Evolutionary conservation across 2,888 invertebrate genomes (phyloP).

Genomic region (Polydrusus cervinus): DNA sequence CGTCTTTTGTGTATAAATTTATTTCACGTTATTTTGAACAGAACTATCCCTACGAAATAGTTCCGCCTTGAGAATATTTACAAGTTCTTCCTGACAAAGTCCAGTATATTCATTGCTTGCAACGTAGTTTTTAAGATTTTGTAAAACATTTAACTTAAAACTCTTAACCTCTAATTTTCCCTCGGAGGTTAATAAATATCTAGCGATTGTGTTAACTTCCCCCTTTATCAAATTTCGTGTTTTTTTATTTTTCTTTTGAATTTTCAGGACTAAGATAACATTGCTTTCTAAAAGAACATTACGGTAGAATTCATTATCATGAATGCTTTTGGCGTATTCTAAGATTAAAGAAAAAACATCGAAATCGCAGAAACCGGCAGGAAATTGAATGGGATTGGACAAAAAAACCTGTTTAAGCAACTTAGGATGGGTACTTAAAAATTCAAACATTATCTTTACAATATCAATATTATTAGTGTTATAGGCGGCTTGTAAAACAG

Average conservation of each 20-base stretch:
- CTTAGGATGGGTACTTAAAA: neutral
- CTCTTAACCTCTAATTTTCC: neutral
- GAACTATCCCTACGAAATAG: neutral
- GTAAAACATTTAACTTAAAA: neutral
- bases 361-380: neutral
- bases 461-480: neutral
- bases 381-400: neutral
- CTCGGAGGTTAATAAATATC: neutral
- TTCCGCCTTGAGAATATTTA: neutral
- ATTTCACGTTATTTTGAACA: too few relatives aligned
- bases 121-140: neutral
- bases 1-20: too few relatives aligned
- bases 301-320: neutral
- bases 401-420: neutral
- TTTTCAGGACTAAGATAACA: neutral
- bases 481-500: neutral
- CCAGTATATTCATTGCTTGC: conserved; percentile 5
- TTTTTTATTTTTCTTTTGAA: neutral
- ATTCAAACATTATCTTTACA: neutral
- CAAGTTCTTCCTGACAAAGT: neutral
- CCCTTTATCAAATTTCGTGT: neutral
- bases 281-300: neutral
- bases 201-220: neutral
- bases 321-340: neutral
- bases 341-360: neutral